Conservation (phyloP, 2,888 invertebrate species). For the Galeruca laticollis region DNA sequence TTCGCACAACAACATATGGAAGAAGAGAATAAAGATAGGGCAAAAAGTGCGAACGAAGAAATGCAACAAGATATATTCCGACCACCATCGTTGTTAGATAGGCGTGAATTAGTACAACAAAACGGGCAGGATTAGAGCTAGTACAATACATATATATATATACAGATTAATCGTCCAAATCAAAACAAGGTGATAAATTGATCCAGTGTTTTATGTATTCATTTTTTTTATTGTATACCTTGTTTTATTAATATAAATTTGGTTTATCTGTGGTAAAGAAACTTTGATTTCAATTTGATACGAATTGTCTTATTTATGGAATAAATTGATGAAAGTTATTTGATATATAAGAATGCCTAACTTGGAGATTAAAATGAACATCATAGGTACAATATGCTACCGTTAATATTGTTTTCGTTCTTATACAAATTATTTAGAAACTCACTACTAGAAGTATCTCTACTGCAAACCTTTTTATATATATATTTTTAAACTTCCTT, state of each 20-base stretch:
- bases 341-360: too few species aligned
- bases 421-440: too few species aligned
- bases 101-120: constrained; percentile 78
- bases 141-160: not conserved
- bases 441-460: too few species aligned
- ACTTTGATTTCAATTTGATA: too few species aligned
- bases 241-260: too few species aligned
- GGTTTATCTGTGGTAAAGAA: too few species aligned
- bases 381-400: too few species aligned
- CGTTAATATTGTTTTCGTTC: too few species aligned
- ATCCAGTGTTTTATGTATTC: not conserved
- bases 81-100: constrained; percentile 71
- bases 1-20: constrained; percentile 74
- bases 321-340: too few species aligned
- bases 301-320: too few species aligned
- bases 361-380: too few species aligned
- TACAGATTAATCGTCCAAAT: constrained; percentile 41
- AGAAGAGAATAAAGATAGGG: constrained; percentile 62
- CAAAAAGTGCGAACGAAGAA: constrained; percentile 62
- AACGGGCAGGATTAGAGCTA: constrained; percentile 80
- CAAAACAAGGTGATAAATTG: constrained; percentile 7
- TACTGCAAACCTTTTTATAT: not conserved
- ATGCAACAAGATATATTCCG: constrained; percentile 62
- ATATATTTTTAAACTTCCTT: not conserved
- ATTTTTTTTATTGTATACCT: not conserved